Base-by-base conservation (phyloP, 2,113 vertebrate genomes). In the Oreochromis aureus region DNA sequence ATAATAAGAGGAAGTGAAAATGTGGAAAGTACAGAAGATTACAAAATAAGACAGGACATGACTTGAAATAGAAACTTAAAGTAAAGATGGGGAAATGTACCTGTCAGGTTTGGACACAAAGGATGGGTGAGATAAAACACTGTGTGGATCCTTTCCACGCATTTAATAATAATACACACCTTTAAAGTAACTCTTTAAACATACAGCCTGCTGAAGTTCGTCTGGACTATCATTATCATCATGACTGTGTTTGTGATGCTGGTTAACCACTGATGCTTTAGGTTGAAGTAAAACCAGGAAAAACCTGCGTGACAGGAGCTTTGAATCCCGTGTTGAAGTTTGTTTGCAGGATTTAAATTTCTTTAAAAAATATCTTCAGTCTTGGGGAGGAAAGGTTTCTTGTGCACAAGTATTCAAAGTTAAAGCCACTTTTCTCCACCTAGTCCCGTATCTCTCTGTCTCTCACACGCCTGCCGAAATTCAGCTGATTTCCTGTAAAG, bases 331-430 rank as follows among this genome's bases (percentile, higher is more conserved):
- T 66, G 61, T 39, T 66, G 19, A 69, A 41, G n/a, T 69, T 41
- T 69, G n/a, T 41, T 41, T 69, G 36, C n/a, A 69, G 63, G 36
- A 5, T 41, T 41, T 69, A 9, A 4, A 69, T 69, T 41, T 22
- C 10, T 41, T 69, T 69, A 5, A 69, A 22, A 69, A 9, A 24
- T 41, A 41, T 41, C 36, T 69, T 0, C 4, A 41, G 2, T 6
- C 39, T 24, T 58, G 56, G 36, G 30, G 8, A 7, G 18, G 19
- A 1, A 66, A 36, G 19, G 32, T 66, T 66, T 66, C 61, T 7
- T 46, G 39, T 73, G 15, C 22, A 73, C n/a, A 73, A 71, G 12
- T 0, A 0, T 41, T 41, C 5, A 41, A 44, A 22, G 36, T 3
- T 27, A n/a, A 54, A 54, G 51, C 18, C 51, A n/a, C 8, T 19